Conservation (phyloP, 2,113 vertebrate species). For the Calyptommatus sinebrachiatus region DNA sequence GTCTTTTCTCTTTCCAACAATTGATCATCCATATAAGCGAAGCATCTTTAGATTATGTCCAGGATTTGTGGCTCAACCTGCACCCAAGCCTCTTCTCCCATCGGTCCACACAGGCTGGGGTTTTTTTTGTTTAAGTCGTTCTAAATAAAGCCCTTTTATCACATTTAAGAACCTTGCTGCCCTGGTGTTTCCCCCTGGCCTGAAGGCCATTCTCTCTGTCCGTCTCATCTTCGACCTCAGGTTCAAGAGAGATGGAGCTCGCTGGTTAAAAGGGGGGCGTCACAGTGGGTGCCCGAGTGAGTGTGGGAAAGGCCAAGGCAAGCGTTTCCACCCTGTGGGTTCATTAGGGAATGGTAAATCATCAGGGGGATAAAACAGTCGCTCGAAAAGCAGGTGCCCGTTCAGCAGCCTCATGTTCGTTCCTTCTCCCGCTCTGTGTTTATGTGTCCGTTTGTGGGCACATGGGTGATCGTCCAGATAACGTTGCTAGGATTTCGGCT, state of each 20-base stretch:
- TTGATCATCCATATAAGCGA: slow-evolving; percentile 25
- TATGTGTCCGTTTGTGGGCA: too few relatives aligned
- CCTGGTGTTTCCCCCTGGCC: slow-evolving; percentile 66
- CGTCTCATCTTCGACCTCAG: slow-evolving; percentile 65
- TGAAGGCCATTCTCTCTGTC: slow-evolving; percentile 66
- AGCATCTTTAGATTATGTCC: slow-evolving; percentile 10
- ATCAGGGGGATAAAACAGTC: background rate
- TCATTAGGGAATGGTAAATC: slow-evolving; percentile 18
- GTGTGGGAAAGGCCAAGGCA: slow-evolving; percentile 60
- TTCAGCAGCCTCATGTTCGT: background rate
- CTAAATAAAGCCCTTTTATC: slow-evolving; percentile 70
- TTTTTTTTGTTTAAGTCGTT: slow-evolving; percentile 65
- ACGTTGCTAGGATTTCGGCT: background rate
- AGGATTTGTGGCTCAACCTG: slow-evolving; percentile 40
- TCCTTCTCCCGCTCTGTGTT: too few relatives aligned
- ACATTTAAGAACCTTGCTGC: slow-evolving; percentile 60
- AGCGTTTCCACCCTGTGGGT: background rate
- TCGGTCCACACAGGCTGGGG: slow-evolving; percentile 47
- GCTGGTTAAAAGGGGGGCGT: slow-evolving; percentile 45
- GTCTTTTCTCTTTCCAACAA: slow-evolving; percentile 17
- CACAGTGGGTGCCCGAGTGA: background rate
- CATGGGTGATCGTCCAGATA: background rate
- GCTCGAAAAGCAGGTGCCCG: background rate
- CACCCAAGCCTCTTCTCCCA: slow-evolving; percentile 56
- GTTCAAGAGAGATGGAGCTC: slow-evolving; percentile 71